Evolutionary conservation across 2,113 vertebrate genomes (phyloP).

Genomic region (Varanus salvator): DNA sequence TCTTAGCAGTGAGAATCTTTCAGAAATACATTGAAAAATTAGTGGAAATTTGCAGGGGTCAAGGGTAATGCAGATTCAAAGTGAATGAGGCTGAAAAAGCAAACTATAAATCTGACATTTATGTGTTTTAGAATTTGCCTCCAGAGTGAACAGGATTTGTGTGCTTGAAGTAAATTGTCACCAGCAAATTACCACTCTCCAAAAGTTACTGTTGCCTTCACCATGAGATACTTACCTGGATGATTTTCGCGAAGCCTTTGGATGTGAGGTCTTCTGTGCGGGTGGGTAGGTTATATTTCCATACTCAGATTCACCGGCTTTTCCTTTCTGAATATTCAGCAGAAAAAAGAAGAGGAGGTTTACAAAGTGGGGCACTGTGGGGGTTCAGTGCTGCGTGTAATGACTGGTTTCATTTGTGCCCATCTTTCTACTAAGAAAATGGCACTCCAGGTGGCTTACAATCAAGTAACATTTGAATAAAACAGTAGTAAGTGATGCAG

Average conservation of each 20-base stretch:
- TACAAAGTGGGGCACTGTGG: background rate
- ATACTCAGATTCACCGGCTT: conserved; percentile 86
- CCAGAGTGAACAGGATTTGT: background rate
- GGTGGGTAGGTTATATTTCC: conserved; percentile 87
- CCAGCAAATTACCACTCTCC: background rate
- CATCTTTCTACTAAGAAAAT: too few species aligned
- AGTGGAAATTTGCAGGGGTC: background rate
- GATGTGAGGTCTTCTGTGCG: conserved; percentile 76
- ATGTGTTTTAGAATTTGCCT: background rate
- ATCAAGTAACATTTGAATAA: too few species aligned
- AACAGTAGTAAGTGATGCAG: too few species aligned
- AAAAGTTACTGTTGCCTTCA: background rate
- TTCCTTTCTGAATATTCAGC: conserved; percentile 73
- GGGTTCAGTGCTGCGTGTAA: background rate
- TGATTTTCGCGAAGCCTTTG: conserved; percentile 80
- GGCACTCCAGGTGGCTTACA: too few species aligned
- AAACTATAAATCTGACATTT: background rate
- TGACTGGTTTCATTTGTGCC: too few species aligned
- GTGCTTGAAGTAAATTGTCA: background rate
- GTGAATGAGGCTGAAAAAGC: too few species aligned
- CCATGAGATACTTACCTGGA: conserved; percentile 84
- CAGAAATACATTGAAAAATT: background rate
- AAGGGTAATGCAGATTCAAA: background rate
- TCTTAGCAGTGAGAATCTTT: background rate
- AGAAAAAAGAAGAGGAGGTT: background rate